Evolutionary conservation across 2,888 invertebrate species (phyloP), one percentile per base, ranked within the genome.

Genomic region (Arctia plantaginis): DNA sequence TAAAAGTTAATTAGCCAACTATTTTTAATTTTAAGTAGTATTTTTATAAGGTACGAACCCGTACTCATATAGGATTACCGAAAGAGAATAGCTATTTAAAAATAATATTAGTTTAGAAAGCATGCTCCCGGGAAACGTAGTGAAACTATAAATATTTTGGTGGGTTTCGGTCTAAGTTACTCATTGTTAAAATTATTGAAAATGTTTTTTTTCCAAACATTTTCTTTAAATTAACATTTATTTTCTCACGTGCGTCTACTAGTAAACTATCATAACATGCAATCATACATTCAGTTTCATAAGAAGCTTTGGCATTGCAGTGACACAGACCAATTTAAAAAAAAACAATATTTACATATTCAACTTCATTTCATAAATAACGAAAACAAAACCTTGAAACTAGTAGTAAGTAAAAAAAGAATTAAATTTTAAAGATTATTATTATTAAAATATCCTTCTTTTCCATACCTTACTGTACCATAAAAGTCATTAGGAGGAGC

Each of bases 331-430:
- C 39, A 39, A 39, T 39, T 27, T 0, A 13, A 27, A 12, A 59
- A 27, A 64, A 33, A 33, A 30, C 12, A 39, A 3, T 65, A 13
- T 65, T 33, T 44, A 15, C 41, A 15, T 41, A 66, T 10, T 44
- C n/a, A 7, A 20, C 8, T 65, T 8, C 1, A 7, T 33, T 30
- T 62, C 13, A 62, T 33, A 30, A 27, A 44, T 64, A 64, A 55
- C 7, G 4, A 70, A 62, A 27, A 30, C 10, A 20, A 64, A 44
- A 62, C 15, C 30, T 41, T 30, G 23, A 70, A 30, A 41, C 15
- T n/a, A n/a, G n/a, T n/a, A n/a, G n/a, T 77, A 69, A 62, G 73
- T 51, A 73, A n/a, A 55, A 55, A 47, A 20, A 10, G 8, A n/a
- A n/a, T 55, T n/a, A n/a, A n/a, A 55, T 55, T n/a, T n/a, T n/a